Base-by-base conservation (phyloP, 1,140 invertebrate genomes). In the Dendroctonus ponderosae region DNA sequence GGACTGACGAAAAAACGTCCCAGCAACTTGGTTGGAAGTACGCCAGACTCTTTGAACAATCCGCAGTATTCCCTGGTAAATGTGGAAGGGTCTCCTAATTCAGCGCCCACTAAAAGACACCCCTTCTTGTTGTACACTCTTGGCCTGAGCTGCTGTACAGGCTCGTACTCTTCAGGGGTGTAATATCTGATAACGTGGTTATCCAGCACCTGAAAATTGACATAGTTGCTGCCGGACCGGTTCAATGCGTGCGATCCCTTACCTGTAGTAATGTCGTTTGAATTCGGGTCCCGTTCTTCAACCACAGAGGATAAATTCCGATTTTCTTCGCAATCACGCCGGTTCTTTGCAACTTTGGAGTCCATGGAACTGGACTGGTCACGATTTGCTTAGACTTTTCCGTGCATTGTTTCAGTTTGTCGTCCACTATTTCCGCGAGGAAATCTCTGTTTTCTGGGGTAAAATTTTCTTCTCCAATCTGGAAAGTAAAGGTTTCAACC, bases 161-260 rank as follows among this genome's bases (percentile, higher is more conserved):
- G 84, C 12, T 83, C 75, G 77, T 86, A 92, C 74, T 91, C 82
- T 77, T 93, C 91, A 9, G 96, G 93, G 12, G 93, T 86, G 66
- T 88, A 89, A 79, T 97, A 98, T 75, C 89, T 91, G 51, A 99
- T 87, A 4, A 98, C 94, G 85, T 98, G 96, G 81, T 98, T 98
- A 77, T 99, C 97, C 37, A 92, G 80, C 12, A 98, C 85, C 92
- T 95, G 74, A 50, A 81, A 52, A 81, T 62, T 50, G 69, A 74
- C 73, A 46, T 7, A 40, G 26, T 44, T 42, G 64, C 4, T 41
- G 44, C 37, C 6, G 12, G 6, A 60, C 3, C 3, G 44, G 44
- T 14, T 46, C 1, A 46, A 11, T 46, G 1, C 9, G 4, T 46
- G 9, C 44, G 9, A 11, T 4, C 8, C 41, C 50, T 66, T 67